Evolutionary conservation across 1,140 invertebrate species (phyloP), one percentile per base, ranked within the genome.

Genomic region (Meloidogyne hapla): DNA sequence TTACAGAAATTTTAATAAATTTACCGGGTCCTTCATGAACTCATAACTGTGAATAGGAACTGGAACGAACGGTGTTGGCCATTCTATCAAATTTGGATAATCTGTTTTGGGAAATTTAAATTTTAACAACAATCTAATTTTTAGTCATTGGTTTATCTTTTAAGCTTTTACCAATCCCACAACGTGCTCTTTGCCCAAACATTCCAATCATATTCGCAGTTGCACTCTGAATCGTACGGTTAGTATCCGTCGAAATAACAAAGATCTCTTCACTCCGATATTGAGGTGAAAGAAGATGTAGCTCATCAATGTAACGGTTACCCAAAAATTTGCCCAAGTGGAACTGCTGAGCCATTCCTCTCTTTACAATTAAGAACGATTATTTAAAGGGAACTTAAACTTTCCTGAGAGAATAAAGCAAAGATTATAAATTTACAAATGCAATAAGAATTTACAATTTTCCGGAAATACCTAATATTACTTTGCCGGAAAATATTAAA

Each of bases 301-400:
- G 21, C 18, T 76, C 33, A 40, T 76, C 74, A 12, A 76, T 62
- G 48, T 76, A 76, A 3, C 74, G 28, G 23, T 94, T 93, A 73
- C 96, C 90, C 73, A 99, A 89, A 88, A 98, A 99, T 80, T 93
- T 89, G 0, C 92, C 95, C 9, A 76, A 45, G 15, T 71, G n/a
- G 18, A 76, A 26, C 6, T 76, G 74, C 28, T 76, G 66, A 13
- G 42, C 18, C 74, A 76, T 76, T 48, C 74, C 74, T 2, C 33
- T 12, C 74, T 63, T 18, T 38, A 74, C 18, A 65, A 48, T 62
- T 38, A 42, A 23, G n/a, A n/a, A n/a, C n/a, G n/a, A n/a, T n/a
- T n/a, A n/a, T n/a, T n/a, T n/a, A n/a, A n/a, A n/a, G n/a, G n/a
- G n/a, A n/a, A n/a, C n/a, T n/a, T n/a, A n/a, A n/a, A n/a, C n/a